These are phyloP conservation scores for Eremophila alpestris DNA, from an alignment of 2,797 vertebrate genomes.

Conservation along the genomic window DNA sequence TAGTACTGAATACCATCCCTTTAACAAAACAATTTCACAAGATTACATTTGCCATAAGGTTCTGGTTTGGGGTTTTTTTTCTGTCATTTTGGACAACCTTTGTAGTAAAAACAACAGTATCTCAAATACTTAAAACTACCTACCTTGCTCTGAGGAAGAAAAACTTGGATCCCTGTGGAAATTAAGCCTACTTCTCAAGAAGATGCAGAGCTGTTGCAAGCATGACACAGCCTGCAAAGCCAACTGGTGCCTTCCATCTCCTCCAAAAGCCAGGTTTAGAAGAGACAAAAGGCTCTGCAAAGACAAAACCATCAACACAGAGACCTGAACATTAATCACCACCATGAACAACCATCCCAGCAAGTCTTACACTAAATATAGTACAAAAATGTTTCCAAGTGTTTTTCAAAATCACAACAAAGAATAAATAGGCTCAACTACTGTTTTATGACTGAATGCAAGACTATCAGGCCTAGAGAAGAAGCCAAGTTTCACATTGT, in stretches of 20 bases:
- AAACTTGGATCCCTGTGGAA: constrained; percentile 94
- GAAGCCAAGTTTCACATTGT: neutral
- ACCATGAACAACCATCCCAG: neutral
- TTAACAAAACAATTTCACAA: neutral
- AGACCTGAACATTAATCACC: neutral
- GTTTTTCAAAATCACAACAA: neutral
- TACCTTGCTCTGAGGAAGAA: constrained; percentile 89
- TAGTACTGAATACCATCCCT: neutral
- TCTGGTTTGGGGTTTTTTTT: neutral
- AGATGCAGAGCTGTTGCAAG: constrained; percentile 87
- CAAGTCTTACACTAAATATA: neutral
- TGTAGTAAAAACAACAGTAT: neutral
- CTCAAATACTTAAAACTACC: neutral
- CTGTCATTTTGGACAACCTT: neutral
- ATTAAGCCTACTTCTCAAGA: constrained; percentile 85
- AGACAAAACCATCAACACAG: neutral
- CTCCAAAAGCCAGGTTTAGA: constrained; percentile 81
- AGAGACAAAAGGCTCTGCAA: constrained; percentile 88
- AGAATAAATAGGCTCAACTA: neutral
- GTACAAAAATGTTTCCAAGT: neutral
- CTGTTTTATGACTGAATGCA: neutral
- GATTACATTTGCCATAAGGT: neutral
- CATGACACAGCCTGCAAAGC: constrained; percentile 87
- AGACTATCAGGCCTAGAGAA: neutral
- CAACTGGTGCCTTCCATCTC: constrained; percentile 81